Evolutionary conservation across 1,140 invertebrate species (phyloP).

Genomic region (Sipha flava): DNA sequence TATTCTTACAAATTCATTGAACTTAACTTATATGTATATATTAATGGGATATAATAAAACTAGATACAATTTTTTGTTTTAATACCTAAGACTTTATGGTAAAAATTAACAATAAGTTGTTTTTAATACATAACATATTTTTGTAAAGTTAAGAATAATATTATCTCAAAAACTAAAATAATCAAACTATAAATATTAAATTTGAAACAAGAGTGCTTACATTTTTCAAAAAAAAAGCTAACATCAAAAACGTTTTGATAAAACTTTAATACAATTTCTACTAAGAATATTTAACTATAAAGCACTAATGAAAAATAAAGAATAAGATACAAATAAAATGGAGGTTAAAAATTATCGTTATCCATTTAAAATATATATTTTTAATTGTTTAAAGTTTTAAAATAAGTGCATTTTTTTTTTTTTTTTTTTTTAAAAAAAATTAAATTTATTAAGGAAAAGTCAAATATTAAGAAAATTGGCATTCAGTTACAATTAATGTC

Average conservation of each 20-base stretch:
- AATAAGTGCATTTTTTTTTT: conserved; percentile 18
- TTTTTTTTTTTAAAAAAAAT: background rate
- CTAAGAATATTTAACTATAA: background rate
- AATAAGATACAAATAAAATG: conserved; percentile 17
- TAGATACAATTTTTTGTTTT: background rate
- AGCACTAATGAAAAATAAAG: background rate
- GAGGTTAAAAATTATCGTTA: conserved; percentile 11
- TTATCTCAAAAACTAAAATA: background rate
- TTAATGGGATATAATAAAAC: background rate
- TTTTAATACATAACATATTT: background rate
- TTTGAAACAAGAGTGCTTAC: background rate
- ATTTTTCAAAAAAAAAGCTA: background rate
- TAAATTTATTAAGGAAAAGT: background rate
- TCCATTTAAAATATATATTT: background rate
- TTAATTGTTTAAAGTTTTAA: conserved; percentile 13
- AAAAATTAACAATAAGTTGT: background rate
- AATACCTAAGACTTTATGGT: background rate
- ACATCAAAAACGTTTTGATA: background rate
- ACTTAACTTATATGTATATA: background rate
- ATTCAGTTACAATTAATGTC: conserved; percentile 21
- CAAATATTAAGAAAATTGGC: conserved; percentile 12
- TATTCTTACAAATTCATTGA: background rate
- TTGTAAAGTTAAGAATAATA: conserved; percentile 15
- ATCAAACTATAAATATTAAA: background rate
- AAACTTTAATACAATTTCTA: background rate